Base-by-base conservation (phyloP, 2,797 vertebrate genomes). In the Melanotaenia parkinsoni region DNA sequence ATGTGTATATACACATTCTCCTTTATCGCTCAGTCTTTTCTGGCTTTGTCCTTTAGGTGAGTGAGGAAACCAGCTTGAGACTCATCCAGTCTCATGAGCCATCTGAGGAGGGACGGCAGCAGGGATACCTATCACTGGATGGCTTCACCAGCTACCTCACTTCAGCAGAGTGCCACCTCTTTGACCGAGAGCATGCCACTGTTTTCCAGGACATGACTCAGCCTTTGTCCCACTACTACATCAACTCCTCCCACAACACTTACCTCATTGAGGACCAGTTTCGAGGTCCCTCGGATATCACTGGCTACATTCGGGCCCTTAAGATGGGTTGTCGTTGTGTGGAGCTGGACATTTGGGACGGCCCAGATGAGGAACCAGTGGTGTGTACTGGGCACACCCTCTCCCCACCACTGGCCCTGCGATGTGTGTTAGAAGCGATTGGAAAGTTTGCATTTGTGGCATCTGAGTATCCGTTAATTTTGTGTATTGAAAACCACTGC, bases 211-310 rank as follows among this genome's bases (percentile, higher is more conserved):
- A 98, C 87, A 98, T 98, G 96, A 94, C 92, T 70, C 96, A 97
- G 35, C 96, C 96, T 45, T 81, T 98, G 84, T 97, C 97, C 70
- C 97, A 99, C 93, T 99, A 99, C 88, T 99, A 95, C 87, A 97
- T 99, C 90, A 98, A 96, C 88, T 95, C 97, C 57, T 98, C 97
- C 84, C 97, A 98, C 89, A 98, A 98, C 80, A 98, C 97, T 0
- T 98, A 98, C 93, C 95, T 99, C 92, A 97, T 97, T 61, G 96
- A 98, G 91, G 97, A 98, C 91, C 97, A 99, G 86, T 96, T 96
- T 77, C 94, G 94, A 63, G 97, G 97, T 53, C 96, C 96, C 33
- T 95, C 97, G 0, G 96, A 97, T 83, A 95, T 98, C 86, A 96
- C 96, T 0, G 97, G 97, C 53, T 98, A 98, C 81, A 96, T 97